A percentile compares a stretch with the other conserved stretches of the same genome.
phyloP scores from a whole-genome alignment of 2,888 invertebrate species.

The Apocheima hispidaria region DNA sequence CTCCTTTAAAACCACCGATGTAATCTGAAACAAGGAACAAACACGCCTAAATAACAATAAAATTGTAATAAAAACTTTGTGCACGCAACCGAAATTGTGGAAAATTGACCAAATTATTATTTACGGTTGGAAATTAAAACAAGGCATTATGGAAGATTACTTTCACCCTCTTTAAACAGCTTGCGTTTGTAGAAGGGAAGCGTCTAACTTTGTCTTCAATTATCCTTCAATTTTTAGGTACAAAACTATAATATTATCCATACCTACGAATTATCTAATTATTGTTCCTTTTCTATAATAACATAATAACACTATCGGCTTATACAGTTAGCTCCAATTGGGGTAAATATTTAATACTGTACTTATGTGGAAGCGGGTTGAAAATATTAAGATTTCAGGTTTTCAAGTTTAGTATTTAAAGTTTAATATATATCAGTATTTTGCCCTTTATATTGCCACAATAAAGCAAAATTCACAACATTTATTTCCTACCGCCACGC shows the following conservation, averaged over 20 bases:
- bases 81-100: conserved; percentile 84
- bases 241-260: conserved; percentile 28
- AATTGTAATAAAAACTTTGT: conserved; percentile 85
- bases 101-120: conserved; percentile 86
- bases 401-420: neutral
- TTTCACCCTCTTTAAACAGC: conserved; percentile 73
- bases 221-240: conserved; percentile 40
- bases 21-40: conserved; percentile 86
- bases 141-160: conserved; percentile 78
- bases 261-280: conserved; percentile 37
- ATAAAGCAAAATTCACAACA: conserved; percentile 15
- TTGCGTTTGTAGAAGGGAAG: conserved; percentile 58
- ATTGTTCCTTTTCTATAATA: conserved; percentile 28
- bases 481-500: conserved; percentile 10
- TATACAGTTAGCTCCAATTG: neutral
- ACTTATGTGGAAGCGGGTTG: neutral
- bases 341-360: neutral
- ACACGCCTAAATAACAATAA: conserved; percentile 86
- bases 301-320: conserved; percentile 27
- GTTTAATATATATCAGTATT: conserved; percentile 2
- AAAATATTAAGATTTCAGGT: neutral
- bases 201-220: conserved; percentile 55
- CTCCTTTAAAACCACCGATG: conserved; percentile 83
- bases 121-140: conserved; percentile 84
- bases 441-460: conserved; percentile 8